These are phyloP conservation scores for Triplophysa tibetana DNA, from an alignment of 2,113 vertebrate species.

Conservation along the genomic window DNA sequence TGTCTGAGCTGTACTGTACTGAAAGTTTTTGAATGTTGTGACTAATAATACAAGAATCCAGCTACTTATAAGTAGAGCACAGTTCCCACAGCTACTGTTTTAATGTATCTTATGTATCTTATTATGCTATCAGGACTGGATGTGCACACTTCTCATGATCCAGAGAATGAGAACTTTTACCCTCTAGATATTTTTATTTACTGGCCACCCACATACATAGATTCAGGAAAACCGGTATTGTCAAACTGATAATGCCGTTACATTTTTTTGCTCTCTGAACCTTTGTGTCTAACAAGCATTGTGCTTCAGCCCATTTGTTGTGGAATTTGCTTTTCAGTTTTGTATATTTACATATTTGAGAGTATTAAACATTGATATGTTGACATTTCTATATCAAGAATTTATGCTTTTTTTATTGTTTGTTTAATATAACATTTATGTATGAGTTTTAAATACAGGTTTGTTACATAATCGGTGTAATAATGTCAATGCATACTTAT, in stretches of 20 bases:
- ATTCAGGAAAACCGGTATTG: not conserved
- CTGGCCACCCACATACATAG: not conserved
- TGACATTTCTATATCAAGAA: slow-evolving; percentile 58
- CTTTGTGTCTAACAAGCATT: slow-evolving; percentile 9
- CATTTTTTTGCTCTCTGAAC: not conserved
- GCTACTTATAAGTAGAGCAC: not conserved
- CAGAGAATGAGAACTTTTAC: not conserved
- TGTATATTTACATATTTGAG: slow-evolving; percentile 65
- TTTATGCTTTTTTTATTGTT: not conserved
- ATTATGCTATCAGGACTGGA: not conserved
- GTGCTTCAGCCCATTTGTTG: slow-evolving; percentile 21
- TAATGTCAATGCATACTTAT: not conserved
- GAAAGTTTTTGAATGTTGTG: not conserved
- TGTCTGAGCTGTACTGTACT: slow-evolving; percentile 14
- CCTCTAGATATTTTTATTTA: slow-evolving; percentile 13
- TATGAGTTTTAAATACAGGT: too few species aligned
- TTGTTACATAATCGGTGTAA: not conserved
- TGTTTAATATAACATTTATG: not conserved
- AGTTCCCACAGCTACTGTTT: slow-evolving; percentile 13
- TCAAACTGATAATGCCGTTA: not conserved
- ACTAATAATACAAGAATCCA: not conserved
- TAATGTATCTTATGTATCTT: not conserved
- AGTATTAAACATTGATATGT: slow-evolving; percentile 67
- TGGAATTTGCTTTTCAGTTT: slow-evolving; percentile 56
- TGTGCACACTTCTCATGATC: not conserved